These are phyloP conservation scores for Cephus runcator DNA, from an alignment of 2,888 invertebrate genomes.

Conservation along the genomic window DNA sequence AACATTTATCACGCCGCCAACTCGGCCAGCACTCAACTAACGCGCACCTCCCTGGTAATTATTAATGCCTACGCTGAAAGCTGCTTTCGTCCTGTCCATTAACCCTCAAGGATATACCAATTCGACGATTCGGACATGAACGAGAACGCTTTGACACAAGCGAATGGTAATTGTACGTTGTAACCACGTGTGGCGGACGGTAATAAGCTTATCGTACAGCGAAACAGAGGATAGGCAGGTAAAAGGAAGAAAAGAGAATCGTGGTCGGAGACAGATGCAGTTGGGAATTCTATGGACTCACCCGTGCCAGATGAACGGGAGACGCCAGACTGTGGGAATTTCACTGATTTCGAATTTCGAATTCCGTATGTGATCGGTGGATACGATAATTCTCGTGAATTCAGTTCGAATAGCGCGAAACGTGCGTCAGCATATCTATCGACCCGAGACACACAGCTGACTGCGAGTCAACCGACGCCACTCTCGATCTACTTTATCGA, in stretches of 20 bases:
- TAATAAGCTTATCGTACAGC: background rate
- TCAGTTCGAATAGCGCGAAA: conserved; percentile 7
- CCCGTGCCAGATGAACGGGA: background rate
- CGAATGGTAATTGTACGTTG: background rate
- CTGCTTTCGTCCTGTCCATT: background rate
- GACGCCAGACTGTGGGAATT: conserved; percentile 4
- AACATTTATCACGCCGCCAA: conserved; percentile 17
- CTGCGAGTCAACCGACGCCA: background rate
- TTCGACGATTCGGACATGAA: background rate
- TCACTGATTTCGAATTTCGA: conserved; percentile 9
- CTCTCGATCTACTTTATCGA: background rate
- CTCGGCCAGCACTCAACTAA: conserved; percentile 9
- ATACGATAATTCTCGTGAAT: conserved; percentile 1
- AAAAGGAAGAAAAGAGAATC: background rate
- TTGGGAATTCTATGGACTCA: background rate
- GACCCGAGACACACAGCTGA: background rate
- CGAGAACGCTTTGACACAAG: background rate
- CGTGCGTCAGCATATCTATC: conserved; percentile 15
- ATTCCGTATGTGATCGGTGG: background rate
- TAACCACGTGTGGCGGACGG: background rate
- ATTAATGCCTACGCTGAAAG: conserved; percentile 13
- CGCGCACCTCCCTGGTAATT: conserved; percentile 5
- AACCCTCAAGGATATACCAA: background rate
- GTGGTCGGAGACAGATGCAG: background rate
- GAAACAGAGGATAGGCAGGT: background rate